Conservation (phyloP, 2,888 invertebrate species). For the Vanessa cardui region DNA sequence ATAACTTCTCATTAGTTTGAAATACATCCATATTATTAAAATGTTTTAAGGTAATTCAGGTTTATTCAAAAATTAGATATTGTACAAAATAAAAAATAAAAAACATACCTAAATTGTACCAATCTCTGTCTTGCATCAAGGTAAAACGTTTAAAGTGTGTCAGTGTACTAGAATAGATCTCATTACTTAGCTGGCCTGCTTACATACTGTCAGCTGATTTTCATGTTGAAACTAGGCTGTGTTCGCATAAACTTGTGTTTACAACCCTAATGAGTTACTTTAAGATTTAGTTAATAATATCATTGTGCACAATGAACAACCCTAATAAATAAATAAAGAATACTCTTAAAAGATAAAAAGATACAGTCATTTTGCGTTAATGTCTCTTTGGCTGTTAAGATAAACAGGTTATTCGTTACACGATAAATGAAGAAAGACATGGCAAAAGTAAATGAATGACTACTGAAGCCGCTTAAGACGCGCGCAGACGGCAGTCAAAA, state of each 20-base stretch:
- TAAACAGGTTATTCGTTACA: conserved; percentile 50
- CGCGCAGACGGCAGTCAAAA: conserved; percentile 22
- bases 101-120: not conserved
- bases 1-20: too few relatives aligned
- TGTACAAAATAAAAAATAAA: not conserved
- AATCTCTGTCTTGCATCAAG: not conserved
- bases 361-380: conserved; percentile 15
- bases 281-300: not conserved
- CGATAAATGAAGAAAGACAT: conserved; percentile 55
- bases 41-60: not conserved
- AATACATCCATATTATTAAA: not conserved
- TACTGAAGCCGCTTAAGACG: conserved; percentile 48
- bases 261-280: conserved; percentile 1
- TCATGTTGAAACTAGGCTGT: conserved; percentile 19
- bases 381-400: conserved; percentile 30
- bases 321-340: not conserved
- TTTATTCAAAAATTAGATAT: not conserved
- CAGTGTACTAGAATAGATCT: conserved; percentile 24
- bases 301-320: not conserved
- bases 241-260: not conserved
- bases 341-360: conserved; percentile 5
- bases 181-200: conserved; percentile 28
- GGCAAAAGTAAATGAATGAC: conserved; percentile 62
- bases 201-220: conserved; percentile 23
- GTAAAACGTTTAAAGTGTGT: conserved; percentile 10